These are phyloP conservation scores for Ephydatia muelleri DNA, from an alignment of 37 sponge, comb jelly and placozoan genomes.

Conservation along the genomic window DNA sequence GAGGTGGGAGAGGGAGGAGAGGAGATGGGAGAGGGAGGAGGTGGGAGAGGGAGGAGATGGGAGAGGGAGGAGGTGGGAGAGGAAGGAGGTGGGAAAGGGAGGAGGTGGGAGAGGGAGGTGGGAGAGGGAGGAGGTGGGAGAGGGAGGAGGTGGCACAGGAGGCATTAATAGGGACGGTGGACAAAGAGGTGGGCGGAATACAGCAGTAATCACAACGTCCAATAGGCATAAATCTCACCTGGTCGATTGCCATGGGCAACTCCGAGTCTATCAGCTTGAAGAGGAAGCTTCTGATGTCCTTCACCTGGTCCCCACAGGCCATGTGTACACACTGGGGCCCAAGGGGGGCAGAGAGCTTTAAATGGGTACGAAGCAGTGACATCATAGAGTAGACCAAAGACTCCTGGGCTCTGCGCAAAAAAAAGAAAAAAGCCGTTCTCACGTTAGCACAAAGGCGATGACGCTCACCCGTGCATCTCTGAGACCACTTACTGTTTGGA, in stretches of 20 bases:
- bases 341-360: conserved; percentile 43
- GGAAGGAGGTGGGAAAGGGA: neutral
- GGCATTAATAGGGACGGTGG: neutral
- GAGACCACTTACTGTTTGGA: conserved; percentile 19
- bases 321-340: conserved; percentile 44
- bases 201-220: neutral
- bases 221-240: conserved; percentile 15
- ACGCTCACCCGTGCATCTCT: neutral
- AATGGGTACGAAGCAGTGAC: conserved; percentile 47
- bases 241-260: conserved; percentile 38
- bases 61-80: neutral
- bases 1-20: neutral
- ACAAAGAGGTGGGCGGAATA: neutral
- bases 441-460: neutral
- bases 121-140: neutral
- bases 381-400: conserved; percentile 31
- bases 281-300: conserved; percentile 64
- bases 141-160: too few relatives aligned
- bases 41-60: neutral
- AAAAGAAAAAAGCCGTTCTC: neutral
- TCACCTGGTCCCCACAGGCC: conserved; percentile 60
- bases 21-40: too few relatives aligned
- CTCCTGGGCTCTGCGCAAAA: conserved; percentile 29
- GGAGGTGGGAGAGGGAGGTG: neutral
- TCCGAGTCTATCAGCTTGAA: conserved; percentile 78